These are phyloP conservation scores for Pollachius pollachius DNA, from an alignment of 2,113 vertebrate genomes.

Conservation along the genomic window DNA sequence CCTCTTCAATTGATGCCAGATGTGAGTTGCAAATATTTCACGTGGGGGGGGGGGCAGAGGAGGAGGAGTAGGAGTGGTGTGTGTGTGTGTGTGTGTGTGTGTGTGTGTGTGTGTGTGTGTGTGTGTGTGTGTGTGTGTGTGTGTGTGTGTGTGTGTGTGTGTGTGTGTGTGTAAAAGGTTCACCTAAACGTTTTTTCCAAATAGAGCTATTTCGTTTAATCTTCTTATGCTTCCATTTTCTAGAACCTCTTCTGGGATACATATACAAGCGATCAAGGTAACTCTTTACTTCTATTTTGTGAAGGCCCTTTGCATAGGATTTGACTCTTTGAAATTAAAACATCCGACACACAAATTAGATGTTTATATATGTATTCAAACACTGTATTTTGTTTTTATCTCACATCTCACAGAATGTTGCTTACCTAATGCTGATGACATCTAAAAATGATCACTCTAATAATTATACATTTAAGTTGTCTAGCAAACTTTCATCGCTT, in stretches of 20 bases:
- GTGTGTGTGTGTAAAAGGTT: constrained; percentile 1
- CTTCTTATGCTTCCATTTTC: constrained; percentile 23
- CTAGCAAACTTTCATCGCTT: no score
- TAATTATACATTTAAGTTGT: no score
- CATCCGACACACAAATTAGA: no score
- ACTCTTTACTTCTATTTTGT: neutral
- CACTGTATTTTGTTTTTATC: no score
- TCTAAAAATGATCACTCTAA: no score
- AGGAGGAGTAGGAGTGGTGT: neutral
- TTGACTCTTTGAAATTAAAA: neutral
- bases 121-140: constrained; percentile 1
- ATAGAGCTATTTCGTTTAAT: neutral
- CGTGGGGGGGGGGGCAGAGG: neutral
- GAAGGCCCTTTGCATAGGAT: neutral
- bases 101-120: constrained; percentile 5
- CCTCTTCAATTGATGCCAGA: constrained; percentile 9
- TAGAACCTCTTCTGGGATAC: constrained; percentile 45
- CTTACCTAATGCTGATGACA: no score
- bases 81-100: neutral
- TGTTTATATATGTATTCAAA: no score
- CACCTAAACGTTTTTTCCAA: constrained; percentile 7
- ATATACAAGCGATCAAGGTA: constrained; percentile 57
- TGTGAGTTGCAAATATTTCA: constrained; percentile 5
- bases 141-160: constrained; percentile 4
- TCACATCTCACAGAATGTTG: no score